Percentiles rank a stretch among this genome's conserved stretches.
phyloP scores from a whole-genome alignment of 2,888 invertebrate genomes.

The Mamestra brassicae region DNA sequence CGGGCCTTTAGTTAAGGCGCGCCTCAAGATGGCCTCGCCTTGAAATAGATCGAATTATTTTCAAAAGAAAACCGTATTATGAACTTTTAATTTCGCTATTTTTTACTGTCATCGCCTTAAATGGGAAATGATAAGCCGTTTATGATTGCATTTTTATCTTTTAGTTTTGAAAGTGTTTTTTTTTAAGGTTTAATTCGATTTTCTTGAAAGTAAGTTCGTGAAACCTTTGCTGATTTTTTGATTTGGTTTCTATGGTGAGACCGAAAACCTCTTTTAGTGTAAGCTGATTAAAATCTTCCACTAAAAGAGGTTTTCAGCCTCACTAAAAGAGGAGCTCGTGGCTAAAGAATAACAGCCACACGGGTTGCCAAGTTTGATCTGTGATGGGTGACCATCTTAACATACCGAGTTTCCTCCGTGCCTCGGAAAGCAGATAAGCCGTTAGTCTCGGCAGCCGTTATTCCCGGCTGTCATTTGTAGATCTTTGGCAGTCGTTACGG shows the following conservation, averaged over 20 bases:
- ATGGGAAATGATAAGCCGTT: slow-evolving; percentile 28
- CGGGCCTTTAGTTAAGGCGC: slow-evolving; percentile 57
- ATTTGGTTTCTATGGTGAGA: background rate
- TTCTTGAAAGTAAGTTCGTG: background rate
- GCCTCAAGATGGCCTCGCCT: slow-evolving; percentile 65
- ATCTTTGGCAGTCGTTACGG: too few species aligned
- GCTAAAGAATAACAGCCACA: too few species aligned
- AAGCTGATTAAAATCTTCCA: too few species aligned
- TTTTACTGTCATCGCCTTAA: slow-evolving; percentile 53
- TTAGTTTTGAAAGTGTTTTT: slow-evolving; percentile 1
- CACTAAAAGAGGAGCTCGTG: too few species aligned
- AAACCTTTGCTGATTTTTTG: background rate
- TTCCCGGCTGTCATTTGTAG: too few species aligned
- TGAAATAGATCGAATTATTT: slow-evolving; percentile 71
- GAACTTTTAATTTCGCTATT: slow-evolving; percentile 64
- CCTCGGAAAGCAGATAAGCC: too few species aligned
- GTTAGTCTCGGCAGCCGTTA: too few species aligned
- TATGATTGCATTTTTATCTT: slow-evolving; percentile 27
- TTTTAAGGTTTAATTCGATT: background rate
- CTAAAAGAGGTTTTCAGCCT: too few species aligned
- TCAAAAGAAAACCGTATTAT: slow-evolving; percentile 69
- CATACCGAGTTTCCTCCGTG: too few species aligned
- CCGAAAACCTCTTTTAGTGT: too few species aligned
- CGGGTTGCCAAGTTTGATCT: too few species aligned
- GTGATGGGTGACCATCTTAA: too few species aligned